Evolutionary conservation across 2,888 invertebrate species (phyloP).

Genomic region (Spodoptera littoralis): DNA sequence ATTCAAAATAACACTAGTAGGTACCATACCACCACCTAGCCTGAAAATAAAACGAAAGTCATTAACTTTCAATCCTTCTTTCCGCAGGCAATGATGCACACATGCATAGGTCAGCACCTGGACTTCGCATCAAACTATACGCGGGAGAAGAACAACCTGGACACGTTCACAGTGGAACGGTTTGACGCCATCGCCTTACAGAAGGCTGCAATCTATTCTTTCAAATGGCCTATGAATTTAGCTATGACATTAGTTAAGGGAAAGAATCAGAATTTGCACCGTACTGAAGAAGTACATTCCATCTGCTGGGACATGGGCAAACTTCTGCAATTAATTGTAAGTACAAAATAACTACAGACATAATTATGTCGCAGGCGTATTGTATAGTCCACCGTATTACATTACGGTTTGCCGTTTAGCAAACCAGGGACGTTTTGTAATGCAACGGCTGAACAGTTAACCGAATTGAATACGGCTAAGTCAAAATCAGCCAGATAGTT

Average conservation of each 20-base stretch:
- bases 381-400: too few species aligned
- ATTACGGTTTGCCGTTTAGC: too few species aligned
- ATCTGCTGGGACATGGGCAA: constrained; percentile 23
- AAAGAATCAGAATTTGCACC: neutral
- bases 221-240: constrained; percentile 19
- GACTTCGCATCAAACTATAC: constrained; percentile 17
- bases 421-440: too few species aligned
- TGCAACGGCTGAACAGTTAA: too few species aligned
- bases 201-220: constrained; percentile 22
- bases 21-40: too few species aligned
- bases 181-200: constrained; percentile 29
- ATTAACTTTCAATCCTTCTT: too few species aligned
- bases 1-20: too few species aligned
- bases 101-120: constrained; percentile 29
- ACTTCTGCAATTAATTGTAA: constrained; percentile 30
- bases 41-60: too few species aligned
- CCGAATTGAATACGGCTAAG: too few species aligned
- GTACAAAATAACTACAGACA: neutral
- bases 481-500: too few species aligned
- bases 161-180: constrained; percentile 28
- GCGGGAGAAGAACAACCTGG: constrained; percentile 35
- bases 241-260: constrained; percentile 21
- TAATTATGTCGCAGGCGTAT: too few species aligned
- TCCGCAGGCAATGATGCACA: constrained; percentile 31
- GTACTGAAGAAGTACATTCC: neutral